Conservation (phyloP, 2,797 vertebrate species). For the Hylomyscus alleni region DNA sequence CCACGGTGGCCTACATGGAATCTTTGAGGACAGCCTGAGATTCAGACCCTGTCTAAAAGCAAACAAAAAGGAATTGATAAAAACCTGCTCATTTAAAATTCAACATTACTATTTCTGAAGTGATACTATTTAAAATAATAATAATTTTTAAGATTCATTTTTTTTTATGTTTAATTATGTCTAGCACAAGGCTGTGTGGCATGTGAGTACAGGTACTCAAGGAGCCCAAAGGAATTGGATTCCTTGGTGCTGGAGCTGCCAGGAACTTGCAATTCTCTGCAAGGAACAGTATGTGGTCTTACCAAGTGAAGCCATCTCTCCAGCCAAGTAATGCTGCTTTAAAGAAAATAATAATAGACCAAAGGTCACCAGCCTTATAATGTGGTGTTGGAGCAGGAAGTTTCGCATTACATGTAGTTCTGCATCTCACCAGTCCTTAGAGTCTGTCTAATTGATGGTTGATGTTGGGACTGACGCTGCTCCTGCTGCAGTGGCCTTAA, state of each 20-base stretch:
- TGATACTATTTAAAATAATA: background rate
- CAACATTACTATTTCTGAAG: background rate
- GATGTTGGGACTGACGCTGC: background rate
- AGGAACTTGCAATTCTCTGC: background rate
- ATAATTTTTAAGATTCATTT: background rate
- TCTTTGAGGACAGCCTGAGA: background rate
- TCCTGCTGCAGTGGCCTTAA: background rate
- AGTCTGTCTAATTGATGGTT: background rate
- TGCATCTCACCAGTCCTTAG: background rate
- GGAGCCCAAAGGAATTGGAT: background rate
- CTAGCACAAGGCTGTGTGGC: background rate
- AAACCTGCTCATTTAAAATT: slow-evolving; percentile 14
- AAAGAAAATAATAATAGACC: background rate
- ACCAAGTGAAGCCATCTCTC: background rate
- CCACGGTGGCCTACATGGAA: background rate
- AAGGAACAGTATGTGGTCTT: background rate
- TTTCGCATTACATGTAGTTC: background rate
- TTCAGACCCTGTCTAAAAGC: background rate
- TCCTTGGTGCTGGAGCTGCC: background rate
- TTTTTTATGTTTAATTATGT: background rate
- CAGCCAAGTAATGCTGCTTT: background rate
- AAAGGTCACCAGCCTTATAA: background rate
- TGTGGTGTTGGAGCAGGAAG: background rate
- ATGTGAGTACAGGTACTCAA: background rate
- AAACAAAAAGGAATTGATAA: background rate